Conservation (phyloP, 2,797 vertebrate genomes). For the Lindbergichthys nudifrons region DNA sequence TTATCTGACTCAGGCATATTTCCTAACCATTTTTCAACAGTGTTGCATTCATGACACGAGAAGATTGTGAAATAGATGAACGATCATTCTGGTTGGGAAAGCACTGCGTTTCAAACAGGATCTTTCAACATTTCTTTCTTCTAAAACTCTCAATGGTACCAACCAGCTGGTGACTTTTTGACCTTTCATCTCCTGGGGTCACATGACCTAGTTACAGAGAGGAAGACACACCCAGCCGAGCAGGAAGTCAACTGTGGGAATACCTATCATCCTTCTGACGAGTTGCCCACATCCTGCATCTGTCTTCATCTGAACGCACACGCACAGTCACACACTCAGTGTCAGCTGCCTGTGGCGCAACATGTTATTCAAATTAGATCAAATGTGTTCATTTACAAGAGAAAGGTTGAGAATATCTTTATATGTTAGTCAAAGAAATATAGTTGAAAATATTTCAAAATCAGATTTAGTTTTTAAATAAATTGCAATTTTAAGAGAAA, state of each 20-base stretch:
- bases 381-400: too few relatives aligned
- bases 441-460: too few relatives aligned
- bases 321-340: background rate
- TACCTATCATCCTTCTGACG: constrained; percentile 53
- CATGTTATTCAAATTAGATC: too few relatives aligned
- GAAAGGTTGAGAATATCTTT: too few relatives aligned
- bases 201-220: constrained; percentile 53
- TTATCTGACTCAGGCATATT: constrained; percentile 15
- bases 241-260: constrained; percentile 69
- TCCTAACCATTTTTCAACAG: constrained; percentile 3
- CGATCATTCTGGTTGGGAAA: background rate
- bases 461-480: too few relatives aligned
- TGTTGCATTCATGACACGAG: background rate
- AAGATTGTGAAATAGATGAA: constrained; percentile 5
- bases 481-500: too few relatives aligned
- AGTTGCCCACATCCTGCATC: constrained; percentile 57
- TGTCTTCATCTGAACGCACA: constrained; percentile 8
- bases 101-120: background rate
- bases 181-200: constrained; percentile 55
- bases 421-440: too few relatives aligned
- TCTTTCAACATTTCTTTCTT: constrained; percentile 19
- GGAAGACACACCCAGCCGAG: constrained; percentile 73
- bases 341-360: background rate
- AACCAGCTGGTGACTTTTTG: constrained; percentile 56
- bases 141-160: background rate